Base-by-base conservation (phyloP, 2,888 invertebrate genomes). In the Abrostola tripartita region DNA sequence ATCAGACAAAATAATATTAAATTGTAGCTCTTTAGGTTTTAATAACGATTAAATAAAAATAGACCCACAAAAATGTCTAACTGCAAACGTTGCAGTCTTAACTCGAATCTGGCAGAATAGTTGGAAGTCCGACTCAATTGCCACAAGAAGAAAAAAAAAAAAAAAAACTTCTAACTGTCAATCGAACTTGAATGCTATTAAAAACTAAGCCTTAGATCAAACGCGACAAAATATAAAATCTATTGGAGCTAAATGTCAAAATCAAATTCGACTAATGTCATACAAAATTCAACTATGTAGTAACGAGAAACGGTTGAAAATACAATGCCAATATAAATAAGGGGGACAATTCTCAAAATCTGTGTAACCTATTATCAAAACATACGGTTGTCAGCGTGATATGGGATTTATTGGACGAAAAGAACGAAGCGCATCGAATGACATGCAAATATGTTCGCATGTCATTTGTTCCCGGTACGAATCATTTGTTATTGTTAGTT, bases 331-430 rank as follows among this genome's bases (percentile, higher is more conserved):
- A 1, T 4, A n/a, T 36, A 66, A 68, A 73, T 58, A 72, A 83
- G 76, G 77, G 79, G 75, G 85, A 84, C 89, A 88, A 86, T 88
- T 77, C 86, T 88, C 84, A 85, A 89, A 86, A 89, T n/a, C n/a
- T 84, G 88, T 88, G 88, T 87, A 82, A 86, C 89, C 90, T 90
- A 92, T 91, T 92, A 91, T 86, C 88, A 89, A 78, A 92, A 88
- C 90, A 89, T 90, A 92, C 90, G 92, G 89, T 88, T 92, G 92
- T 92, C 91, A 91, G 78, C 88, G 81, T 90, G 90, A 92, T 89
- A 78, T 71, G 78, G 85, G 88, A 92, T 92, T 92, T 93, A 93
- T 92, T 86, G 71, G 59, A 58, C 11, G 49, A 14, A 42, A 49
- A 56, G 56, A 50, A 52, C 47, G 40, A 6, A 65, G 65, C 67